phyloP scores from a whole-genome alignment of 2,888 invertebrate genomes.

The Plebejus argus region DNA sequence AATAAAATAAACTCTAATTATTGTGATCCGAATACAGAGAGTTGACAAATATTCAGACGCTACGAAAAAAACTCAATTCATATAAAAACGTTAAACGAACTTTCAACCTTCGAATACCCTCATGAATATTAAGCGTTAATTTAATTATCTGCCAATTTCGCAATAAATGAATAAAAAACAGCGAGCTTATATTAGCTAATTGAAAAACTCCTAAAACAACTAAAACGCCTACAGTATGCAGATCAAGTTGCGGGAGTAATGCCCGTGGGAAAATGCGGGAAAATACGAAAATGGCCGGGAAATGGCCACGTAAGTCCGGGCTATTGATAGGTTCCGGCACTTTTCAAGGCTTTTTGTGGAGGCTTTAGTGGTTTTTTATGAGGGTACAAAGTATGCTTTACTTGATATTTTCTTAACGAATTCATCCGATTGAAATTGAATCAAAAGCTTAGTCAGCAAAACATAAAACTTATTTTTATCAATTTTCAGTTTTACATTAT shows the following conservation, averaged over 20 bases:
- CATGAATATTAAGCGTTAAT: slow-evolving; percentile 13
- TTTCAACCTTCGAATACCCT: not conserved
- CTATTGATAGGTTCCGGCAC: slow-evolving; percentile 71
- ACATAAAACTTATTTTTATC: too few relatives aligned
- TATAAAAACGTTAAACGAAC: not conserved
- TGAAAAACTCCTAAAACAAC: slow-evolving; percentile 48
- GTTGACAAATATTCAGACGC: not conserved
- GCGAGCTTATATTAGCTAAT: slow-evolving; percentile 36
- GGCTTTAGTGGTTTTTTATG: slow-evolving; percentile 49
- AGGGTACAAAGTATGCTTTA: slow-evolving; percentile 42
- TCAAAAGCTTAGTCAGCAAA: too few relatives aligned
- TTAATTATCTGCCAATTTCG: slow-evolving; percentile 15
- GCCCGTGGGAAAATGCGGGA: slow-evolving; percentile 48
- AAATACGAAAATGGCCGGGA: slow-evolving; percentile 46
- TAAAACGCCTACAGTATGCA: slow-evolving; percentile 64
- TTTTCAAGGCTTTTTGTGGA: slow-evolving; percentile 55
- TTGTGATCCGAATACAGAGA: not conserved
- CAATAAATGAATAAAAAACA: slow-evolving; percentile 31
- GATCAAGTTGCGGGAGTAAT: slow-evolving; percentile 58
- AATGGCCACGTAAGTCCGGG: slow-evolving; percentile 57
- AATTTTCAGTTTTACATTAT: too few relatives aligned
- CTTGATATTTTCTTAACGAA: slow-evolving; percentile 5
- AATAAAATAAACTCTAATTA: not conserved
- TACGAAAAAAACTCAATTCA: not conserved
- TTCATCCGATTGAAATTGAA: too few relatives aligned